Evolutionary conservation across 1,140 invertebrate species (phyloP), one percentile per base, ranked within the genome.

Genomic region (Bilobella aurantiaca): DNA sequence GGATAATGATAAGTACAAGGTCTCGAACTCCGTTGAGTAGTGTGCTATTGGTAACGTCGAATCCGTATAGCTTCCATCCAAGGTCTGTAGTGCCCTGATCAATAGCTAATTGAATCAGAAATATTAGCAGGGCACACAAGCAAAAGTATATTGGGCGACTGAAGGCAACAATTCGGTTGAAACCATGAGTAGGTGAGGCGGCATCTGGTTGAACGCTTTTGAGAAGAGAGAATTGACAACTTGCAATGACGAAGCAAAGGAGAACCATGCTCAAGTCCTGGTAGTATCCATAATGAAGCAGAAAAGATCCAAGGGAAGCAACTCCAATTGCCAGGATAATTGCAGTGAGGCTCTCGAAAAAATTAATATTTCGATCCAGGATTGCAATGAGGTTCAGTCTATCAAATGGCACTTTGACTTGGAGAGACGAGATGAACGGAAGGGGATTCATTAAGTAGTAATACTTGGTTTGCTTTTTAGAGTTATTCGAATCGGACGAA

Each of bases 121-220:
- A 80, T 62, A 94, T 81, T 64, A 91, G 76, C 18, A 84, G 82
- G 34, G 87, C 86, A 75, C 89, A 91, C 21, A 98, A 67, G 74
- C 91, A 93, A 76, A 97, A 99, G 76, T 99, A 99, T 23, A 98
- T 87, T 16, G 96, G 91, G 64, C 96, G 83, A 76, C 83, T 84
- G 70, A 95, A 97, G 29, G 93, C 88, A 27, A 98, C 92, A 63
- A 98, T 87, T 72, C 92, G 87, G 78, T 99, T 99, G 76, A 96
- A 98, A 1, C 96, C 96, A 78, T 98, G 96, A 18, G 95, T 95
- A 0, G 96, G 96, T 2, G 95, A 98, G 0, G 96, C 89, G 0
- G 96, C 93, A 80, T 99, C 96, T 1, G 96, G 96, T 75, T 99
- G 96, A 2, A 99, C 96, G 77, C 93, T 97, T 80, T 99, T 99